Percentiles rank a stretch among this genome's conserved stretches.
Evolutionary conservation across 2,113 vertebrate genomes (phyloP).

Genomic region (Melozone crissalis): DNA sequence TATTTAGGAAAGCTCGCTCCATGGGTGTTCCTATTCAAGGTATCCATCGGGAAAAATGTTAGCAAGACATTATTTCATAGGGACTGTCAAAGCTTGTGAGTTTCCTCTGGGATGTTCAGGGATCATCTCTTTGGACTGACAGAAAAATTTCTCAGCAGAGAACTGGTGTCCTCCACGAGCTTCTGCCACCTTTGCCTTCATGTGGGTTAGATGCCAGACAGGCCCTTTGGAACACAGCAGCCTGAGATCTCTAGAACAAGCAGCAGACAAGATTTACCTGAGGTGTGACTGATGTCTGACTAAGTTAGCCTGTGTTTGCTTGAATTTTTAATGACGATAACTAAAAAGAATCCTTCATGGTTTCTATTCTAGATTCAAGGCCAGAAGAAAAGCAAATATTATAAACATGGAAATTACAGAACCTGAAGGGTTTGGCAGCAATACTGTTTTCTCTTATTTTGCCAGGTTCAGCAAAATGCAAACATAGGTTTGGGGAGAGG

Average conservation of each 20-base stretch:
- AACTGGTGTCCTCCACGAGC: background rate
- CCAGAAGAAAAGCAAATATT: background rate
- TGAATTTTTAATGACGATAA: background rate
- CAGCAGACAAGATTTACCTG: background rate
- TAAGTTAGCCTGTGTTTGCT: background rate
- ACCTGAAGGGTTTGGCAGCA: background rate
- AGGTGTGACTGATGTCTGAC: background rate
- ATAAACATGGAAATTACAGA: background rate
- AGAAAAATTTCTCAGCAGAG: background rate
- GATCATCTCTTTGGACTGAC: background rate
- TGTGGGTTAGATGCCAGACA: background rate
- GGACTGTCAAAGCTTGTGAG: background rate
- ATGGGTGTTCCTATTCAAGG: background rate
- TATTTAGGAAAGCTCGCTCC: background rate
- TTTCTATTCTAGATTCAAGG: background rate
- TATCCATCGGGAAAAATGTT: background rate
- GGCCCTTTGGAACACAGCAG: background rate
- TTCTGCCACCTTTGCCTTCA: background rate
- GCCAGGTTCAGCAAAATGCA: background rate
- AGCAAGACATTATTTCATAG: background rate
- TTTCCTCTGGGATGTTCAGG: background rate
- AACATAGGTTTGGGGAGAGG: background rate
- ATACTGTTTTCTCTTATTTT: background rate
- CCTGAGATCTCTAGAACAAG: background rate
- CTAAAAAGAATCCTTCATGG: background rate